Conservation (phyloP, 2,113 vertebrate species). For the Crotalus helleri region DNA sequence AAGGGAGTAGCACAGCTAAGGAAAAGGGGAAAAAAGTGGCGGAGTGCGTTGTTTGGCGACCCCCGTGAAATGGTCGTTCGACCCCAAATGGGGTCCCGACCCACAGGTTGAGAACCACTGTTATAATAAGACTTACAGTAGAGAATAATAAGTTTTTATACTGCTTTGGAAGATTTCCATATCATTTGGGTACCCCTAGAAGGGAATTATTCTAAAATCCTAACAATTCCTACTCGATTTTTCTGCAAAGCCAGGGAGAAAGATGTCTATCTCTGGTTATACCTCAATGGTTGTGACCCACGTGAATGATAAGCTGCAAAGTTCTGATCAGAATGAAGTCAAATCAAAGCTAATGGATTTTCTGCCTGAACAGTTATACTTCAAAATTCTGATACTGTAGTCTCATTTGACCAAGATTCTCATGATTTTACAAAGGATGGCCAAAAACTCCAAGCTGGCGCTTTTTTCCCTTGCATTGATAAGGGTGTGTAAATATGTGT, state of each 20-base stretch:
- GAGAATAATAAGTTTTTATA: neutral
- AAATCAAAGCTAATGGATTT: conserved; percentile 16
- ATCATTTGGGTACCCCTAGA: neutral
- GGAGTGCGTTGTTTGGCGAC: no score
- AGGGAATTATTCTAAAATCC: neutral
- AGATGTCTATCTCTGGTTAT: neutral
- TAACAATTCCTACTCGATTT: neutral
- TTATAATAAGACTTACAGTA: no score
- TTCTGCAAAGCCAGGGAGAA: neutral
- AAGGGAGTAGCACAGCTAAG: no score
- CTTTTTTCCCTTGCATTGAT: neutral
- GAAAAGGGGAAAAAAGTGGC: no score
- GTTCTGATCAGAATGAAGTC: conserved; percentile 3
- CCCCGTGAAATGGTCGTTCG: no score
- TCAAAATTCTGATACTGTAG: neutral
- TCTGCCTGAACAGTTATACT: conserved; percentile 18
- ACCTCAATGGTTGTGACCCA: neutral
- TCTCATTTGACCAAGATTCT: conserved; percentile 12
- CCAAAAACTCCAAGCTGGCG: neutral
- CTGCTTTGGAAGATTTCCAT: neutral
- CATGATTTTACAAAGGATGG: conserved; percentile 1
- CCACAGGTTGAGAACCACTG: no score
- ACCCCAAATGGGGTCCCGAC: no score
- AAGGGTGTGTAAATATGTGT: neutral
- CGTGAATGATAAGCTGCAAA: conserved; percentile 2